Base-by-base conservation (phyloP, 2,888 invertebrate species). In the Diarsia mendica region DNA sequence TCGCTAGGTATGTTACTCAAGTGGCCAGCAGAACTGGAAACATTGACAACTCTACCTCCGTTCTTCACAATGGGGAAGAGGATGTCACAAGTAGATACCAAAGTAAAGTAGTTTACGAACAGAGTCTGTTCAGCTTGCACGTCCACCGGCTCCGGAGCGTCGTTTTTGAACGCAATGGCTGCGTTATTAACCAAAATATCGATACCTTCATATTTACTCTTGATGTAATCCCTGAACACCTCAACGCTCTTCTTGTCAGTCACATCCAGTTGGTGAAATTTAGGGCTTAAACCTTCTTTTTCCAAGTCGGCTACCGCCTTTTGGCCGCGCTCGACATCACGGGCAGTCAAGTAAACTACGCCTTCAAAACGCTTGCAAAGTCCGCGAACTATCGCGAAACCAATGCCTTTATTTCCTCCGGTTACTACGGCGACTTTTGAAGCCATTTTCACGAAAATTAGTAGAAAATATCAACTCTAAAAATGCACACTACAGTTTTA, bases 111-210 rank as follows among this genome's bases (percentile, higher is more conserved):
- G 91, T 98, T 98, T 0, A 97, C 97, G 60, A 93, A 93, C 10
- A 98, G 78, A 0, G 98, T 98, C 85, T 97, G 96, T 87, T 97
- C 97, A 0, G 98, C 98, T 95, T 98, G 98, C 10, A 96, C 92
- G 0, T 92, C 89, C 67, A 97, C 97, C 3, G 98, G 97, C 67
- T 97, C 98, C 0, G 97, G 96, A 0, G 98, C 96, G 71, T 90
- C 91, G 9, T 46, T 63, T 96, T 97, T 97, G 88, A 97, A 98
- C 0, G 98, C 97, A 72, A 98, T 98, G 0, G 97, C 98, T 11
- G 98, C 98, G 92, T 98, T 98, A 89, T 98, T 98, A 0, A 98
- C 97, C 61, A 98, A 94, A 67, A 98, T 90, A 93, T 98, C 98
- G 6, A 98, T 93, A 0, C 98, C 98, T 1, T 97, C 97, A 88